Base-by-base conservation (phyloP, 2,113 vertebrate genomes). In the Anhinga rufa region DNA sequence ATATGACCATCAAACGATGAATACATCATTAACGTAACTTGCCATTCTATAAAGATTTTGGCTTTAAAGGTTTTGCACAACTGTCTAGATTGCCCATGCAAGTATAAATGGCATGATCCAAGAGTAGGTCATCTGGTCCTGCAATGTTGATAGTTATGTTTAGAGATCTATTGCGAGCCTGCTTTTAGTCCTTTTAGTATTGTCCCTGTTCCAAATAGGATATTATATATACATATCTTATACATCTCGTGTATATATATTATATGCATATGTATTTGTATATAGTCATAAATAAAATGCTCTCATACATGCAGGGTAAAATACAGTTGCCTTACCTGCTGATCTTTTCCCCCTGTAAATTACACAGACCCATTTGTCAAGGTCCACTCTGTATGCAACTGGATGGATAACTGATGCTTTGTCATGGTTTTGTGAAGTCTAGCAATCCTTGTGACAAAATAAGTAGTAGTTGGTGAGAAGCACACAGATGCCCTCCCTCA, bases 81-180 rank as follows among this genome's bases (percentile, higher is more conserved):
- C 18, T 54, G 6, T 44, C 69, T 74, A 22, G 9, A 19, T 77
- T 46, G 6, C 7, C 10, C n/a, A 5, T 16, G 6, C 6, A 10
- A 62, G 17, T 64, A 44, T 36, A 49, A 92, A 49, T 0, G 4
- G 17, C 48, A 54, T 0, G 0, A 62, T 71, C 26, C 17, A 76
- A 51, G 48, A 42, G 42, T 10, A 49, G 42, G 38, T 58, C 19
- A 62, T 48, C n/a, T 90, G 24, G 62, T 49, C 24, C 48, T 81
- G 90, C 34, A 68, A 32, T 81, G 34, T 49, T 84, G 52, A 36
- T 31, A 70, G 25, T 70, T 66, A 21, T 21, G 9, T 60, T 85
- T 29, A 22, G 21, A 77, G 49, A 60, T 64, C 28, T 85, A 8
- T 24, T 60, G 10, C 34, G 8, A 49, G 44, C 28, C 44, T 74